Evolutionary conservation across 2,888 invertebrate species (phyloP), one percentile per base, ranked within the genome.

Genomic region (Diarsia brunnea): DNA sequence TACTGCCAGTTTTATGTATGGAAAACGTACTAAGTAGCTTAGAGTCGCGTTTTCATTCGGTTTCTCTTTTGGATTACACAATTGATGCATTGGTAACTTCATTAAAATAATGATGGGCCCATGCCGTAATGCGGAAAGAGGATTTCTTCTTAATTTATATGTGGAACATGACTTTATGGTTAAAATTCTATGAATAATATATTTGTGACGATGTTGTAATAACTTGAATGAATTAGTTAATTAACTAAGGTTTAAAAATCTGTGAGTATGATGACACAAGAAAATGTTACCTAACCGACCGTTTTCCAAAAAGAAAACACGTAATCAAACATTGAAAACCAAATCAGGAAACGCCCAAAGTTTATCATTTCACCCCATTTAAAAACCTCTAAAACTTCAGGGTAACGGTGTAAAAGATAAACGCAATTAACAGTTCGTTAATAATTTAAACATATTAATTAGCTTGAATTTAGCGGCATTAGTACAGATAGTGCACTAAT

Each of bases 11-110:
- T 79, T 84, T 74, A 76, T 79, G 72, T 31, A 64, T 65, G 69
- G 72, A 70, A 86, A 86, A 75, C 81, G 81, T 73, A 72, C 69
- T 73, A 77, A 80, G 51, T 61, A 70, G 74, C 65, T 51, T 61
- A 75, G 21, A 76, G 21, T 61, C 53, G 65, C n/a, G 71, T 83
- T 84, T 81, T 83, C 78, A 72, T 87, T 79, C 68, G 84, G 64
- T 87, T 86, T 86, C 88, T 72, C 86, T 87, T 86, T 86, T 67
- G 45, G 43, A 75, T 87, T 87, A 73, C 86, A 88, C 76, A 87
- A 87, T 81, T 81, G 43, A 75, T 45, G 8, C 69, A 71, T 74
- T 61, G 69, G 75, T 75, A 63, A 79, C 69, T 73, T 72, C 63
- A 84, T 86, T 77, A 84, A 74, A 74, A 80, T 84, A 72, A 72